phyloP scores from a whole-genome alignment of 1,140 invertebrate genomes.

The Pristionchus pacificus region DNA sequence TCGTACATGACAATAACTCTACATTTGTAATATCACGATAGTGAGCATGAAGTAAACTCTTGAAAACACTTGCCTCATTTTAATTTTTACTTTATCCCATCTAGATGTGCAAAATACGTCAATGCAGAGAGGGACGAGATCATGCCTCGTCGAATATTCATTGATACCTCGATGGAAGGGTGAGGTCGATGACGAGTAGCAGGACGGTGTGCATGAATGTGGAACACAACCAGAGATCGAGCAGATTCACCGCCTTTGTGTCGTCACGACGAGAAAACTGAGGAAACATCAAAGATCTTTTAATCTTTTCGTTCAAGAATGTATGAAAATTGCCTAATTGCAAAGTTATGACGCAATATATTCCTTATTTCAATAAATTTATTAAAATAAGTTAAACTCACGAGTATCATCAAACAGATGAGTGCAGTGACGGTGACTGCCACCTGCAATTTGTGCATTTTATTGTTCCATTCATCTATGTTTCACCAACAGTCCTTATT shows the following conservation, averaged over 20 bases:
- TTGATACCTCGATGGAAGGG: conserved; percentile 25
- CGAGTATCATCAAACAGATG: conserved; percentile 31
- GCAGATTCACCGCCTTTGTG: conserved; percentile 8
- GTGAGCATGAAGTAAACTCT: too few species aligned
- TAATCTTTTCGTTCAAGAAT: conserved; percentile 8
- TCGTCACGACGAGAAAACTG: conserved; percentile 11
- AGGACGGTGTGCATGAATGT: conserved; percentile 21
- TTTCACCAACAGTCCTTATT: too few species aligned
- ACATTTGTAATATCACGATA: too few species aligned
- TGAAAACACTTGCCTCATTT: too few species aligned
- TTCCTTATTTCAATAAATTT: neutral
- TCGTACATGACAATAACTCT: too few species aligned
- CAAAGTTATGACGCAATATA: neutral
- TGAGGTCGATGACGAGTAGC: conserved; percentile 28
- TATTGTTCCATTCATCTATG: too few species aligned
- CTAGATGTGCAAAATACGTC: too few species aligned
- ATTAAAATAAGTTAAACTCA: conserved; percentile 6
- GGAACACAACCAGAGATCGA: conserved; percentile 28
- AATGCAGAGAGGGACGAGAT: too few species aligned
- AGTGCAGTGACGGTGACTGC: conserved; percentile 27
- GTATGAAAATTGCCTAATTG: neutral
- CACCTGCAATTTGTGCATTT: too few species aligned
- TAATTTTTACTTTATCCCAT: too few species aligned
- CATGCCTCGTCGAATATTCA: too few species aligned
- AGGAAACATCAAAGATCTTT: too few species aligned